Percentiles rank a stretch among this genome's conserved stretches.
phyloP scores from a whole-genome alignment of 2,888 invertebrate genomes.

The Lomographa bimaculata region DNA sequence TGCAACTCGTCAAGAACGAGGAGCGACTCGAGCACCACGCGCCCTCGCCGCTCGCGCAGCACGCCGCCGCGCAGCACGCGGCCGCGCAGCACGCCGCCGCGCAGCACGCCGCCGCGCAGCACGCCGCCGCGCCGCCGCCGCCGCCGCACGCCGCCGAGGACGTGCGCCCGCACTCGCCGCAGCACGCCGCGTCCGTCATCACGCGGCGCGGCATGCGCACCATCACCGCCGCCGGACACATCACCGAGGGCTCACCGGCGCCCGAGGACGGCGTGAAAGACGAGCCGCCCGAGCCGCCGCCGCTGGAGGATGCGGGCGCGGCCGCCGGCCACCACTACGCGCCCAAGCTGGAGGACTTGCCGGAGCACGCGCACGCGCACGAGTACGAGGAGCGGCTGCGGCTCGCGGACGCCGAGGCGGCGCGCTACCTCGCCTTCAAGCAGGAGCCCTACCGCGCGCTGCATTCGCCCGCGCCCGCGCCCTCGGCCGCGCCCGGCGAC shows the following conservation, averaged over 20 bases:
- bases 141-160: constrained; percentile 19
- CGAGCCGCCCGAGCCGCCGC: constrained; percentile 60
- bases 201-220: constrained; percentile 83
- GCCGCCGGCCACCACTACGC: constrained; percentile 45
- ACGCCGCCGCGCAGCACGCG: constrained; percentile 11
- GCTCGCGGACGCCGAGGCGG: constrained; percentile 62
- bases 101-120: constrained; percentile 8
- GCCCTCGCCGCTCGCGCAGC: constrained; percentile 10
- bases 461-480: constrained; percentile 48
- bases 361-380: constrained; percentile 44
- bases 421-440: constrained; percentile 69
- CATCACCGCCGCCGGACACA: constrained; percentile 85
- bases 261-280: constrained; percentile 67
- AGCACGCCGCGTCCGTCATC: constrained; percentile 77
- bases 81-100: constrained; percentile 10
- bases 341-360: constrained; percentile 50
- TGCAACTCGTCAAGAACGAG: constrained; percentile 72
- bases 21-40: constrained; percentile 46
- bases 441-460: constrained; percentile 65
- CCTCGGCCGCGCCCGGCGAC: constrained; percentile 33
- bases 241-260: constrained; percentile 62
- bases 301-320: constrained; percentile 24
- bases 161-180: constrained; percentile 45
- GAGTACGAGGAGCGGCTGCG: constrained; percentile 68
- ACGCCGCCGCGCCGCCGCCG: constrained; percentile 12